These are phyloP conservation scores for Coptodon bakossiorum DNA, from an alignment of 2,113 vertebrate genomes.

Conservation along the genomic window DNA sequence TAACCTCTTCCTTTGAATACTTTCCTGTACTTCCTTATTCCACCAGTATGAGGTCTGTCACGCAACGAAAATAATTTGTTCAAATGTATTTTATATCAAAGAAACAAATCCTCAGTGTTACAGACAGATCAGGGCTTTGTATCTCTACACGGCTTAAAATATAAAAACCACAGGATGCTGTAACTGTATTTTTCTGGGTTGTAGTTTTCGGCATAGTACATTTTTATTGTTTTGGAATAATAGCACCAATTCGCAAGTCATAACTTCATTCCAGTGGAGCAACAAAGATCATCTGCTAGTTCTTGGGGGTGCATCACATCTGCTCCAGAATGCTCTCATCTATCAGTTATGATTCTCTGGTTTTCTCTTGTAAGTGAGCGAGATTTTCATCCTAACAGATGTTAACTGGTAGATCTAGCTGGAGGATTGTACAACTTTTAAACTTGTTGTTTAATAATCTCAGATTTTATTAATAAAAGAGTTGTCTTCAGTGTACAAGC, in stretches of 20 bases:
- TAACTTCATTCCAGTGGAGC: neutral
- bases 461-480: neutral
- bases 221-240: conserved; percentile 9
- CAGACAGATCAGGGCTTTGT: neutral
- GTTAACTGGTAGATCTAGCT: neutral
- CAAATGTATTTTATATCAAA: neutral
- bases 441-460: neutral
- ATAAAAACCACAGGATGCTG: neutral
- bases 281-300: neutral
- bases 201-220: neutral
- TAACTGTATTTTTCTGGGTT: neutral
- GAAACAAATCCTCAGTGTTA: neutral
- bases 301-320: neutral
- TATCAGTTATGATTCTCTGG: neutral
- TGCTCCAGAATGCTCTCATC: neutral
- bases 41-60: neutral
- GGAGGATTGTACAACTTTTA: neutral
- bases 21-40: neutral
- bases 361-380: neutral
- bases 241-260: neutral
- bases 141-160: neutral
- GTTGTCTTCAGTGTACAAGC: neutral
- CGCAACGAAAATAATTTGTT: neutral
- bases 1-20: neutral
- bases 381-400: neutral